Conservation (phyloP, 2,797 vertebrate genomes). For the Pteropus rufus region DNA sequence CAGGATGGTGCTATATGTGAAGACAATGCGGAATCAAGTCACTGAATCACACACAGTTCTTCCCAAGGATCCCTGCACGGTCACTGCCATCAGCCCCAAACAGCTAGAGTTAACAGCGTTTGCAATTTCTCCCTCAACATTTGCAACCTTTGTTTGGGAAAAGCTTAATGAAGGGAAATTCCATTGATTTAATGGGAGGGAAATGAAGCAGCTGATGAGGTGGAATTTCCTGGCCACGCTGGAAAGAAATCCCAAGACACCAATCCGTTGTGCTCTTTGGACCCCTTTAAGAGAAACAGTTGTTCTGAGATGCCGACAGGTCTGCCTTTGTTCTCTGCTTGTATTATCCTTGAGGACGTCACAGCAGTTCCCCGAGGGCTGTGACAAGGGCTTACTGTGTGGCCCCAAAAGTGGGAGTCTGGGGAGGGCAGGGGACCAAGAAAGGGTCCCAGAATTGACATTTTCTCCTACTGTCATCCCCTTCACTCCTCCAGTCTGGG, state of each 20-base stretch:
- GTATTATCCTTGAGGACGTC: neutral
- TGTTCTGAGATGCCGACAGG: neutral
- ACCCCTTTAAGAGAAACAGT: neutral
- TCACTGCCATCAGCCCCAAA: fast-evolving
- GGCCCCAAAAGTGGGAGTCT: neutral
- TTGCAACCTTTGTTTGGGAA: neutral
- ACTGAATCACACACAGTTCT: fast-evolving
- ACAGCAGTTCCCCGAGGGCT: neutral
- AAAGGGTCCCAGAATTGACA: neutral
- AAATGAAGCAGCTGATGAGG: neutral
- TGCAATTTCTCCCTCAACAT: neutral
- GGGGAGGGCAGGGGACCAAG: neutral
- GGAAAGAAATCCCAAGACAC: neutral
- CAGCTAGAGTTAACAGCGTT: fast-evolving
- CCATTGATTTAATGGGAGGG: slow-evolving; percentile 14
- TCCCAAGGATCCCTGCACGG: neutral
- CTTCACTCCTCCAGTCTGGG: fast-evolving
- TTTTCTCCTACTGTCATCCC: neutral
- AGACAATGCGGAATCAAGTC: fast-evolving
- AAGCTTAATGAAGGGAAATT: slow-evolving; percentile 46
- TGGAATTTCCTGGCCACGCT: slow-evolving; percentile 44
- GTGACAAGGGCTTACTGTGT: neutral
- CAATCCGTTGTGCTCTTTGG: neutral
- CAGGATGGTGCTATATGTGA: fast-evolving
- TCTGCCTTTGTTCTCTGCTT: neutral